These are phyloP conservation scores for Nezara viridula DNA, from an alignment of 2,888 invertebrate genomes.

Conservation along the genomic window DNA sequence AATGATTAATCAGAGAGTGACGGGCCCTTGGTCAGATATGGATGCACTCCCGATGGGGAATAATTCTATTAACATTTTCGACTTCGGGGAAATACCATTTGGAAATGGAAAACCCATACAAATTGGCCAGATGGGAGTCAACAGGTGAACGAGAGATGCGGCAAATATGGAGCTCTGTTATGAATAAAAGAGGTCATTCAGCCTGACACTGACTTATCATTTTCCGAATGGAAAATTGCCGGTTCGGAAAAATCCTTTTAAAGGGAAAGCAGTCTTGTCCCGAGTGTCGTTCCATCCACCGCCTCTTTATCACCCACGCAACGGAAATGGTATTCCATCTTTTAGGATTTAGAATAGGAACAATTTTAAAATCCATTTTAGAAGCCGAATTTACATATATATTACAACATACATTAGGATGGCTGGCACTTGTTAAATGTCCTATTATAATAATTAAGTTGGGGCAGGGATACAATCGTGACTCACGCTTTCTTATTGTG, in stretches of 20 bases:
- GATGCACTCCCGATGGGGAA: background rate
- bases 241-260: background rate
- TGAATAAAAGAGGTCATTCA: slow-evolving; percentile 32
- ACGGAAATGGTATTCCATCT: background rate
- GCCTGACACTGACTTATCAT: slow-evolving; percentile 18
- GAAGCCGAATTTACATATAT: background rate
- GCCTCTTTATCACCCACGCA: background rate
- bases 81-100: background rate
- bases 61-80: slow-evolving; percentile 1
- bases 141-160: slow-evolving; percentile 7
- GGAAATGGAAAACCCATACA: background rate
- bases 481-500: slow-evolving; percentile 43
- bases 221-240: slow-evolving; percentile 16
- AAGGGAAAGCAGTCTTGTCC: background rate
- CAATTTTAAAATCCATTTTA: background rate
- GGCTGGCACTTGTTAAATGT: slow-evolving; percentile 24
- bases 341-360: background rate
- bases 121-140: background rate
- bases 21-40: background rate
- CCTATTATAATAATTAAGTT: slow-evolving; percentile 38
- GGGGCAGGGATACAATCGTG: slow-evolving; percentile 28
- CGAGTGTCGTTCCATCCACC: background rate
- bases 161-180: background rate
- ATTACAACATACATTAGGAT: slow-evolving; percentile 8
- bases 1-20: background rate